Evolutionary conservation across 2,888 invertebrate species (phyloP), one percentile per base, ranked within the genome.

Genomic region (Mechanitis messenoides): DNA sequence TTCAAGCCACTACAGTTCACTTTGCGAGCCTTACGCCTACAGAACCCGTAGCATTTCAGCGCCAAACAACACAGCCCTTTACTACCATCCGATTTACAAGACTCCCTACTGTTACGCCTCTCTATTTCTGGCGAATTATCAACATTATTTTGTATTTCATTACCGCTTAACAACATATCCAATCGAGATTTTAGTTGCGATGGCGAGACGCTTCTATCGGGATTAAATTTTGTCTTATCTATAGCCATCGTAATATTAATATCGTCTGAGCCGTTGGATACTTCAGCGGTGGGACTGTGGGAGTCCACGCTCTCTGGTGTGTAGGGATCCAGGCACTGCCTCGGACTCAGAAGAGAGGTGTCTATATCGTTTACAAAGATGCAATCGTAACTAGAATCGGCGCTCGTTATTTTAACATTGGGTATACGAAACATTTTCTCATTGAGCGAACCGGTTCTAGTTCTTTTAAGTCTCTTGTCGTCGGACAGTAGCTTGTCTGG

Each of bases 251-350:
- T 69, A 31, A 82, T 64, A 28, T n/a, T 28, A 47, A 5, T n/a
- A 20, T 83, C 81, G 3, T 83, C 85, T 0, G 84, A 83, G 0
- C 76, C 79, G 0, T 78, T 72, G 0, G 79, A 86, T 0, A 74
- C 76, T 47, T 89, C 92, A 0, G 91, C 89, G 65, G 91, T 90
- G 0, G 95, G 95, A 54, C 94, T 94, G 72, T 93, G 94, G 33
- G 95, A 95, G 73, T 95, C 95, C 68, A 93, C 91, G 79, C 95
- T 95, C 74, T 95, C 95, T n/a, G 95, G 95, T 0, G 95, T 95
- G 72, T 95, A 95, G 0, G 95, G 95, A 71, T 95, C 95, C 73
- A 93, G 83, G 74, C 85, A 87, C 3, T 70, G 81, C 1, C 75
- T 68, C 0, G 84, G 84, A 7, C 79, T 79, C 0, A 92, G 75